These are phyloP conservation scores for Xanthia icteritia DNA, from an alignment of 2,888 invertebrate genomes.

Conservation along the genomic window DNA sequence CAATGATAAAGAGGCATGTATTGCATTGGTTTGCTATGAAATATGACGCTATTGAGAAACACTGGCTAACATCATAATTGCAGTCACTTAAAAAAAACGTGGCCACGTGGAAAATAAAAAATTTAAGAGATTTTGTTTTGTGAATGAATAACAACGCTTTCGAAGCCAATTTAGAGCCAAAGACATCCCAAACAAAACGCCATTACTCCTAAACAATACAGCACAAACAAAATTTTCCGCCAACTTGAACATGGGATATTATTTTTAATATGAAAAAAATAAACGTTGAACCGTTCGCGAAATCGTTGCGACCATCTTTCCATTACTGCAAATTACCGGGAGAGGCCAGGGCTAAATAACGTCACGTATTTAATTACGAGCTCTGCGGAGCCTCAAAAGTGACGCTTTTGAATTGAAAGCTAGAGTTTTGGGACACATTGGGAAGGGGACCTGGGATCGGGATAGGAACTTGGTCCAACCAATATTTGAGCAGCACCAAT, in stretches of 20 bases:
- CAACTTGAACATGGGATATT: conserved; percentile 66
- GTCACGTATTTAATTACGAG: conserved; percentile 89
- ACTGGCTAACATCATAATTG: background rate
- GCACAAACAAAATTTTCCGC: conserved; percentile 64
- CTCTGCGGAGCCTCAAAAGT: conserved; percentile 81
- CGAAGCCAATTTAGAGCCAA: conserved; percentile 50
- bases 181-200: conserved; percentile 60
- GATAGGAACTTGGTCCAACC: background rate
- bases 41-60: background rate
- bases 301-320: conserved; percentile 80
- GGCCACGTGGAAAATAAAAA: background rate
- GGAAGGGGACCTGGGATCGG: conserved; percentile 22
- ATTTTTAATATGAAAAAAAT: conserved; percentile 74
- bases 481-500: background rate
- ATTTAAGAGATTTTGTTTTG: background rate
- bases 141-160: conserved; percentile 30
- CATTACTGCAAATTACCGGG: conserved; percentile 82
- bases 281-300: conserved; percentile 72
- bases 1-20: background rate
- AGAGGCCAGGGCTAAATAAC: conserved; percentile 82
- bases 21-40: background rate
- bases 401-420: conserved; percentile 83
- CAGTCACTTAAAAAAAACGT: background rate
- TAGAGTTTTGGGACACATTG: conserved; percentile 76
- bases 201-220: conserved; percentile 65